Evolutionary conservation across 2,113 vertebrate genomes (phyloP), one percentile per base, ranked within the genome.

Genomic region (Vombatus ursinus): DNA sequence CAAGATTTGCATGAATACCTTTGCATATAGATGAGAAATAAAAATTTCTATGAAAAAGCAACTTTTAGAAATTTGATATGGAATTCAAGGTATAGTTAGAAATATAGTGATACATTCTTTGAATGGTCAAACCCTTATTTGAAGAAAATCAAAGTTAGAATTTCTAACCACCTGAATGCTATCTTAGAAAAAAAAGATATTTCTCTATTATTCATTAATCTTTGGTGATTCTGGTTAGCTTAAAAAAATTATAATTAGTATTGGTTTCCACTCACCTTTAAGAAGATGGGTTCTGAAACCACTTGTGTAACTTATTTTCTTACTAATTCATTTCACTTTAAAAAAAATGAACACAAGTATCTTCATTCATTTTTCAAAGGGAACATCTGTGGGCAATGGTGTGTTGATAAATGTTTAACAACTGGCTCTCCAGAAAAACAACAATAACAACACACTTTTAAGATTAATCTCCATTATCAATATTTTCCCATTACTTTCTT

Each of bases 301-400:
- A 96, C 92, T 98, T 97, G 96, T 96, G 96, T 57, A 91, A 91
- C 92, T 11, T 90, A 96, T 95, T 96, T 93, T 95, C 84, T 96
- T 95, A 61, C 31, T 94, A 96, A 97, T 97, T 97, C 92, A 98
- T 96, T 97, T 97, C 95, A 97, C 96, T 97, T 97, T 96, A 84
- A 95, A 96, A 95, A 96, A 96, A 96, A 97, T 97, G 97, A 97
- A 97, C 96, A 95, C 96, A 97, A 98, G 96, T 96, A 97, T 96
- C 97, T 97, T 97, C 97, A 97, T 96, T 97, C 96, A 96, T 93
- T 97, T 97, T 97, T 98, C 96, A 96, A 97, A 97, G 93, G 93
- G 94, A 96, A 97, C 97, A 97, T 97, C 97, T 98, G 97, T 95
- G 96, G 54, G 54, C 26, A 61, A 14, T 3, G 3, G 57, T 31